Percentiles rank a stretch among this genome's conserved stretches.
phyloP scores from a whole-genome alignment of 2,113 vertebrate species.

The Siphamia tubifer region DNA sequence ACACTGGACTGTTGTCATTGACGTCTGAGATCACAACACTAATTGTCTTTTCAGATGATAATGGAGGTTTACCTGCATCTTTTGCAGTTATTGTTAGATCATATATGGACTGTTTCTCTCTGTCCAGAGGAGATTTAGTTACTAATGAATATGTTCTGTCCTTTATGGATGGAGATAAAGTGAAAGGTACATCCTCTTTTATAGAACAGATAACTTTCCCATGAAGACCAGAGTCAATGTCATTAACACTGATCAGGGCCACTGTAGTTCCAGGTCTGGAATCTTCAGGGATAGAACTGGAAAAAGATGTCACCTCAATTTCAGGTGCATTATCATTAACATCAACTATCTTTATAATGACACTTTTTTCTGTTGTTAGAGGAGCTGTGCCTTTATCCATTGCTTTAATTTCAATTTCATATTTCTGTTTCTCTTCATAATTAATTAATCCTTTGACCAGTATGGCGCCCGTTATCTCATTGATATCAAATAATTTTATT shows the following conservation, averaged over 20 bases:
- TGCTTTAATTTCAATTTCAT: constrained; percentile 71
- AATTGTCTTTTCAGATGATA: constrained; percentile 49
- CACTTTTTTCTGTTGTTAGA: constrained; percentile 34
- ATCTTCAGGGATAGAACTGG: constrained; percentile 35
- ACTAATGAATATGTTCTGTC: constrained; percentile 50
- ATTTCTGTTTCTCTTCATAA: constrained; percentile 59
- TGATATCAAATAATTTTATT: constrained; percentile 63
- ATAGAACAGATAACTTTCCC: constrained; percentile 44
- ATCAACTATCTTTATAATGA: constrained; percentile 34
- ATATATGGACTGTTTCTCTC: constrained; percentile 51
- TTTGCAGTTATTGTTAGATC: constrained; percentile 46
- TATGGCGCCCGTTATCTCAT: constrained; percentile 57
- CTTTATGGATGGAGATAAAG: constrained; percentile 38
- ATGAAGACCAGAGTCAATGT: constrained; percentile 59
- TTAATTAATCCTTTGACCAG: constrained; percentile 54
- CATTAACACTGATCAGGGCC: constrained; percentile 57
- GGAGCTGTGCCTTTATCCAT: constrained; percentile 50
- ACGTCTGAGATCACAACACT: constrained; percentile 53
- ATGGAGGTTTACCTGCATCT: constrained; percentile 47
- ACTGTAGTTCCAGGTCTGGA: constrained; percentile 51
- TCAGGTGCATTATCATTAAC: constrained; percentile 52
- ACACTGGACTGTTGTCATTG: constrained; percentile 67
- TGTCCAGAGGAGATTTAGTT: constrained; percentile 40
- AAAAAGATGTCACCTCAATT: constrained; percentile 59
- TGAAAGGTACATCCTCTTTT: constrained; percentile 27